These are phyloP conservation scores for Napeogenes sylphis DNA, from an alignment of 2,888 invertebrate species.

Conservation along the genomic window DNA sequence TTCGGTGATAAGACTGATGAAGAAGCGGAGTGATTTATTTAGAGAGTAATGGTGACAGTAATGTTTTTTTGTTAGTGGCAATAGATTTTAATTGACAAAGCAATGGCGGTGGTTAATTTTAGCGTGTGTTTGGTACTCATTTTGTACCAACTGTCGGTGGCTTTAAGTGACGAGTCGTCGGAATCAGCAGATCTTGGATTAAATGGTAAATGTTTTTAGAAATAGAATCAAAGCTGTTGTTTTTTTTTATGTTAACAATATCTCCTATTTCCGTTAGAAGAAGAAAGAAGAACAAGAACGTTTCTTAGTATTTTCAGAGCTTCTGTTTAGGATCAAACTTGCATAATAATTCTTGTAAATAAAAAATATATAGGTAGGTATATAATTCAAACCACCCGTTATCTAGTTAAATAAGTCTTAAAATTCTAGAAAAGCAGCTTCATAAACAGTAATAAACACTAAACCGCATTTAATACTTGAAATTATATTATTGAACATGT, in stretches of 20 bases:
- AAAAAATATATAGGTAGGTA: too few species aligned
- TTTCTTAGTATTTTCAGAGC: too few species aligned
- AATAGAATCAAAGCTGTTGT: constrained; percentile 6
- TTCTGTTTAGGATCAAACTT: too few species aligned
- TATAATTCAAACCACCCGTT: too few species aligned
- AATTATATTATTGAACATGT: neutral
- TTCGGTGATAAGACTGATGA: constrained; percentile 53
- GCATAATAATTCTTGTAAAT: too few species aligned
- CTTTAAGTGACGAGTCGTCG: constrained; percentile 57
- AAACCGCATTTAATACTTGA: too few species aligned
- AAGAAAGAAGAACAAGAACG: too few species aligned
- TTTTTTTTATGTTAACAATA: neutral
- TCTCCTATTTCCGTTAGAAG: too few species aligned
- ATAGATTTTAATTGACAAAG: constrained; percentile 54
- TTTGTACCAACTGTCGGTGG: constrained; percentile 59
- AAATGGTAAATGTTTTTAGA: constrained; percentile 47
- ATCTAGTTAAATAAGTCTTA: too few species aligned
- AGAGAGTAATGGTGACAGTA: constrained; percentile 52
- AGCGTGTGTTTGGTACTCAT: constrained; percentile 64
- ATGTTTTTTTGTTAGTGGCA: constrained; percentile 52
- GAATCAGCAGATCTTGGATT: constrained; percentile 62
- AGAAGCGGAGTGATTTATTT: constrained; percentile 37
- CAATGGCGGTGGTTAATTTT: constrained; percentile 69
- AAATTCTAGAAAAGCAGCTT: too few species aligned
- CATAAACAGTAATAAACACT: too few species aligned